Evolutionary conservation across 1,140 invertebrate genomes (phyloP).

Genomic region (Dendrolimus kikuchii): DNA sequence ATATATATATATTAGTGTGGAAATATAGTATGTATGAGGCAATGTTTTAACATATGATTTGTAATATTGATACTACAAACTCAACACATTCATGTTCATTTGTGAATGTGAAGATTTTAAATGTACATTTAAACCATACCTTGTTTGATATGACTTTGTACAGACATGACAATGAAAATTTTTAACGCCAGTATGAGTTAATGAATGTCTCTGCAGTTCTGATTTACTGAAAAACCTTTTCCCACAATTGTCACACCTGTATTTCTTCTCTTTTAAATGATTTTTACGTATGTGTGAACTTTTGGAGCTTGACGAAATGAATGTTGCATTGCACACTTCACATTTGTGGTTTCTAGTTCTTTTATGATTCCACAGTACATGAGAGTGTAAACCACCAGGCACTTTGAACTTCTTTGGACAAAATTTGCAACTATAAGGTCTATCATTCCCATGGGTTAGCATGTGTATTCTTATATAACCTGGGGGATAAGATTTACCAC

Average conservation of each 20-base stretch:
- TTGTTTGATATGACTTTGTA: conserved; percentile 65
- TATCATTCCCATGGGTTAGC: conserved; percentile 56
- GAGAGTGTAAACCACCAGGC: conserved; percentile 57
- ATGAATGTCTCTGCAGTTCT: conserved; percentile 55
- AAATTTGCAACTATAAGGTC: conserved; percentile 58
- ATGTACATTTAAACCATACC: conserved; percentile 65
- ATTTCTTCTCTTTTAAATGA: conserved; percentile 67
- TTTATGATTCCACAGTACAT: conserved; percentile 66
- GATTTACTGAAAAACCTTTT: conserved; percentile 64
- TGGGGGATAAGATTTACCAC: conserved; percentile 64
- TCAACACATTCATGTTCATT: conserved; percentile 17
- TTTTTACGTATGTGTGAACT: conserved; percentile 62
- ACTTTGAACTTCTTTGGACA: conserved; percentile 69
- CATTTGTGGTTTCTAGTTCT: conserved; percentile 61
- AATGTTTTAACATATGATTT: conserved; percentile 2
- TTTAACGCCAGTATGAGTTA: conserved; percentile 63
- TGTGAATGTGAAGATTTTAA: conserved; percentile 56
- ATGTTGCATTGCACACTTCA: conserved; percentile 60
- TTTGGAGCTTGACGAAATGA: conserved; percentile 59
- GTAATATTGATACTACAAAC: conserved; percentile 9
- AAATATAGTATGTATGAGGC: neutral
- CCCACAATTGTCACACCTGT: conserved; percentile 56
- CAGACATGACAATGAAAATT: conserved; percentile 65
- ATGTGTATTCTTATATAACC: conserved; percentile 65
- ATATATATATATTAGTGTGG: no score